These are phyloP conservation scores for Sigmodon hispidus DNA, from an alignment of 2,113 vertebrate species.

Conservation along the genomic window DNA sequence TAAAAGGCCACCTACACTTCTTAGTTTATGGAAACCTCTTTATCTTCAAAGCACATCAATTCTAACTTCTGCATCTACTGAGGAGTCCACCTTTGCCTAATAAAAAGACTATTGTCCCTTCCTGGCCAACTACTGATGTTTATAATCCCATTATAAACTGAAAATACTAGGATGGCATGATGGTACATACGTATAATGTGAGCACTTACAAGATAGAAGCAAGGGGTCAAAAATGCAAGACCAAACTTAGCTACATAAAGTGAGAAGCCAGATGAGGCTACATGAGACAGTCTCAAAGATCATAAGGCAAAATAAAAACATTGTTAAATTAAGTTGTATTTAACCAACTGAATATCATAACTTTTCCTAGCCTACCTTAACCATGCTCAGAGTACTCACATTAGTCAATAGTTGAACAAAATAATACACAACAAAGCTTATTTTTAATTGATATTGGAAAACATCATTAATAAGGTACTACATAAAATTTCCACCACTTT, in stretches of 20 bases:
- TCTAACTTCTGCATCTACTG: neutral
- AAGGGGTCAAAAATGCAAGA: neutral
- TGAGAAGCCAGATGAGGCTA: neutral
- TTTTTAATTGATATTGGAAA: neutral
- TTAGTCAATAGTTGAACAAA: neutral
- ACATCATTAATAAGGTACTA: neutral
- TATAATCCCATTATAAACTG: neutral
- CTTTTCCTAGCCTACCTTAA: neutral
- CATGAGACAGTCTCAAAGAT: neutral
- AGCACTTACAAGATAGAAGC: neutral
- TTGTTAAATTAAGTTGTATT: neutral
- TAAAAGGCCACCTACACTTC: neutral
- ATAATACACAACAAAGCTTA: neutral
- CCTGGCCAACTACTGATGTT: neutral
- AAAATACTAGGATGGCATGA: neutral
- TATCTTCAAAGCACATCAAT: neutral
- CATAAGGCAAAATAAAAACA: neutral
- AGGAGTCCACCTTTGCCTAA: neutral
- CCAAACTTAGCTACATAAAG: neutral
- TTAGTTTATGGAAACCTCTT: neutral
- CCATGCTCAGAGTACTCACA: neutral
- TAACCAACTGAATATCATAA: neutral
- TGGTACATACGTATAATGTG: neutral
- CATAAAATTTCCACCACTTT: neutral
- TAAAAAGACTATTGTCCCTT: neutral